Conservation (phyloP, 1,140 invertebrate species). For the Lycorma delicatula region DNA sequence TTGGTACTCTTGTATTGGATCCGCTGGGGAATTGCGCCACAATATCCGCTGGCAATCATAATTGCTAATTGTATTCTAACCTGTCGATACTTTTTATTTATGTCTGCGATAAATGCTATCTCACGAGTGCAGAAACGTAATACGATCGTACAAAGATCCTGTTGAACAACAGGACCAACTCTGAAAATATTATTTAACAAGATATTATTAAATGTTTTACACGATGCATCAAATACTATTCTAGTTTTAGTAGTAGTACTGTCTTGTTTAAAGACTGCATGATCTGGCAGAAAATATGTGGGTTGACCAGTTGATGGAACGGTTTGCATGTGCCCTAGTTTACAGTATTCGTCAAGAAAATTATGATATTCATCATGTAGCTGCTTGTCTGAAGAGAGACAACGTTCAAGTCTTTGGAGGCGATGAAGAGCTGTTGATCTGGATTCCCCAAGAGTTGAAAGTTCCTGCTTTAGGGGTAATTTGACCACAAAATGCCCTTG, state of each 20-base stretch:
- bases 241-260: slow-evolving; percentile 18
- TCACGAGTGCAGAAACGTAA: slow-evolving; percentile 16
- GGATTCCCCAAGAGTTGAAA: slow-evolving; percentile 5
- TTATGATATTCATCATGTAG: slow-evolving; percentile 5
- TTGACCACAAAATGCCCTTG: slow-evolving; percentile 8
- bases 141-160: slow-evolving; percentile 15
- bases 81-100: slow-evolving; percentile 24
- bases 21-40: slow-evolving; percentile 5
- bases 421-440: background rate
- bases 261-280: slow-evolving; percentile 14
- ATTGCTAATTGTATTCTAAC: slow-evolving; percentile 5
- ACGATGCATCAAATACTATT: slow-evolving; percentile 21
- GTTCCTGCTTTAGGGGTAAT: slow-evolving; percentile 14
- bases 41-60: slow-evolving; percentile 10
- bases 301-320: slow-evolving; percentile 6
- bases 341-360: slow-evolving; percentile 9
- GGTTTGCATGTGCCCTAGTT: slow-evolving; percentile 11
- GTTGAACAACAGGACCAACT: slow-evolving; percentile 16
- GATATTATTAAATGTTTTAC: slow-evolving; percentile 7
- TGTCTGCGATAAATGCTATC: slow-evolving; percentile 23
- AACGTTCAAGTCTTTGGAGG: slow-evolving; percentile 7
- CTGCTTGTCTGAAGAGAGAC: background rate
- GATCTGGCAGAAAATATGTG: too few relatives aligned
- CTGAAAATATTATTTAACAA: slow-evolving; percentile 23
- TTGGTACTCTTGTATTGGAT: slow-evolving; percentile 11